phyloP scores from a whole-genome alignment of 2,888 invertebrate genomes.

The Eledona agricola region DNA sequence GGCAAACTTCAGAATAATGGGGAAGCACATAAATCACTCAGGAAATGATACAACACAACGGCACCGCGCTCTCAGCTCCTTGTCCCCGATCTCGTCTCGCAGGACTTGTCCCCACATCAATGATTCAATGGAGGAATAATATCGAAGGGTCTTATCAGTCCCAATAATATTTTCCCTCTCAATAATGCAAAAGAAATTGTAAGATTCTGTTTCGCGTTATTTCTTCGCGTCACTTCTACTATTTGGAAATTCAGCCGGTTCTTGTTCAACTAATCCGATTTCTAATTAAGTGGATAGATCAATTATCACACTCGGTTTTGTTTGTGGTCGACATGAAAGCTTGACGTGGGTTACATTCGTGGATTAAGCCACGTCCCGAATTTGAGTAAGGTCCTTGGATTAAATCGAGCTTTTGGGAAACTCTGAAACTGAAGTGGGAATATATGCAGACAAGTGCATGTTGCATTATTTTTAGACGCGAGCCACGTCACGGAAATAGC shows the following conservation, averaged over 20 bases:
- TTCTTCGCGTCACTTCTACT: no score
- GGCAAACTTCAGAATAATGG: conserved; percentile 26
- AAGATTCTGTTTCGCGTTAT: no score
- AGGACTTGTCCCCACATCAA: conserved; percentile 39
- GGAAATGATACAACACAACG: conserved; percentile 25
- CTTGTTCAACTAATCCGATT: conserved; percentile 7
- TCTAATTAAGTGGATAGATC: conserved; percentile 38
- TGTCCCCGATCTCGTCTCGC: conserved; percentile 38
- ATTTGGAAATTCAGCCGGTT: conserved; percentile 1
- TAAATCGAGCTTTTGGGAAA: conserved; percentile 5
- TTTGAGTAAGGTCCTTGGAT: conserved; percentile 32
- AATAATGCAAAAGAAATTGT: background rate
- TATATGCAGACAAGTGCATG: no score
- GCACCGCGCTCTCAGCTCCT: conserved; percentile 26
- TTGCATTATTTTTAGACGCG: conserved; percentile 1
- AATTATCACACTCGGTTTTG: conserved; percentile 39
- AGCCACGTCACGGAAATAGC: no score
- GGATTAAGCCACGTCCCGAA: conserved; percentile 42
- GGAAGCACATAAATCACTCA: conserved; percentile 27
- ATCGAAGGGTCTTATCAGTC: no score
- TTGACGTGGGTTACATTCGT: conserved; percentile 36
- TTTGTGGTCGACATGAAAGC: conserved; percentile 34
- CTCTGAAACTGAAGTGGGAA: no score
- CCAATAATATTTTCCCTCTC: no score
- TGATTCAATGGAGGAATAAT: conserved; percentile 37